Conservation (phyloP, 2,113 vertebrate genomes). For the Podarcis raffonei region DNA sequence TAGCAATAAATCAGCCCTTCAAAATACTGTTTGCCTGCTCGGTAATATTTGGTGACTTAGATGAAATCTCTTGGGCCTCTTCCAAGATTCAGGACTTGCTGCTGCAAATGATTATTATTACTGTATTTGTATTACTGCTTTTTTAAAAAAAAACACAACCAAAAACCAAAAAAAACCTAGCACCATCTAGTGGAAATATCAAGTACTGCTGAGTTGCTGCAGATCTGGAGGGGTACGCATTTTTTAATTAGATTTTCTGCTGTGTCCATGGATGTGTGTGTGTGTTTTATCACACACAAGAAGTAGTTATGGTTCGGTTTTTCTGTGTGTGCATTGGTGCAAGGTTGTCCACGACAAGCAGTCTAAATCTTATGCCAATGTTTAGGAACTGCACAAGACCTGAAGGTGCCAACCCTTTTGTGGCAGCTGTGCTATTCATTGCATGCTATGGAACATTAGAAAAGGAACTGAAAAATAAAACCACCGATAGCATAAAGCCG, state of each 20-base stretch:
- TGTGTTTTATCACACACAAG: neutral
- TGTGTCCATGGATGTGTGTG: neutral
- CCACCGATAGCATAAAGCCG: too few species aligned
- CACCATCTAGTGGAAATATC: slow-evolving; percentile 73
- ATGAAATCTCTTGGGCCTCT: neutral
- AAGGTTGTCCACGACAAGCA: neutral
- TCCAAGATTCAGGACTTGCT: neutral
- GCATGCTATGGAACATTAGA: too few species aligned
- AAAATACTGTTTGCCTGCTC: slow-evolving; percentile 1
- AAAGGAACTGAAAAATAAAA: too few species aligned
- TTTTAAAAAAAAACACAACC: slow-evolving; percentile 53
- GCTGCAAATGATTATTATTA: slow-evolving; percentile 5
- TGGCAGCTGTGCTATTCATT: too few species aligned
- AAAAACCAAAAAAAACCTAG: slow-evolving; percentile 54
- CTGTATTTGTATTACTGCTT: slow-evolving; percentile 13
- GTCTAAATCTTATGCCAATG: too few species aligned
- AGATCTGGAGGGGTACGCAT: neutral
- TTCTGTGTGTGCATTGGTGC: too few species aligned
- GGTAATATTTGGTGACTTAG: neutral
- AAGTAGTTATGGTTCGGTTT: too few species aligned
- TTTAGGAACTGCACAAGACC: too few species aligned
- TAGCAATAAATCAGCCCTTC: slow-evolving; percentile 11
- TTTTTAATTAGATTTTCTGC: neutral
- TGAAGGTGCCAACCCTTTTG: too few species aligned
- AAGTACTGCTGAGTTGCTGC: slow-evolving; percentile 59